Percentiles rank a stretch among this genome's conserved stretches.
phyloP scores from a whole-genome alignment of 2,888 invertebrate genomes.

The Lumbricus terrestris region DNA sequence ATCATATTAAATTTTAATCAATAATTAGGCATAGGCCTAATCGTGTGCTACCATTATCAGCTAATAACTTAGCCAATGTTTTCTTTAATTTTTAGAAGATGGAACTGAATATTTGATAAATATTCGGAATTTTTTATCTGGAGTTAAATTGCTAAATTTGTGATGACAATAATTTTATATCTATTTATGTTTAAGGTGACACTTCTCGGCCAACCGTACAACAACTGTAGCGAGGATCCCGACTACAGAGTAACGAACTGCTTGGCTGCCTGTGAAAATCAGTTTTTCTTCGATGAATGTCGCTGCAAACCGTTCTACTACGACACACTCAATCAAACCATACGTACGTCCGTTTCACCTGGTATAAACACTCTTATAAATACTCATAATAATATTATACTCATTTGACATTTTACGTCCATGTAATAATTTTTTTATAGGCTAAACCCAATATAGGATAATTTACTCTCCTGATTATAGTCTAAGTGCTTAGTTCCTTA shows the following conservation, averaged over 20 bases:
- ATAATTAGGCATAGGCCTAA: too few relatives aligned
- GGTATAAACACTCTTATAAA: not conserved
- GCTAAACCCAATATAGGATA: too few relatives aligned
- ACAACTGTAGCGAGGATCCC: not conserved
- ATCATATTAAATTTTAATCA: too few relatives aligned
- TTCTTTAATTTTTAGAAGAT: not conserved
- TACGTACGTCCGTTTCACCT: not conserved
- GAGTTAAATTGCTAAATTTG: not conserved
- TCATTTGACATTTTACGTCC: not conserved
- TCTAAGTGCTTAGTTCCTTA: too few relatives aligned
- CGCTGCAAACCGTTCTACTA: not conserved
- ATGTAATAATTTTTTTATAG: too few relatives aligned
- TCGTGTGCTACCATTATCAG: too few relatives aligned
- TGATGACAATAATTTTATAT: too few relatives aligned
- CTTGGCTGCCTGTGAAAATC: not conserved
- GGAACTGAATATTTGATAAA: not conserved
- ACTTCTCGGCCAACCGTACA: not conserved
- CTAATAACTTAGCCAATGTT: not conserved
- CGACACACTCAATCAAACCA: not conserved
- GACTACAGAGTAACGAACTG: slow-evolving; percentile 12
- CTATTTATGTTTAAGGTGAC: slow-evolving; percentile 3
- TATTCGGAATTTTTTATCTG: too few relatives aligned
- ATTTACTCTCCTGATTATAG: too few relatives aligned
- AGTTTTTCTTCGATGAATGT: slow-evolving; percentile 8
- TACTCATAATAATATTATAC: not conserved